Base-by-base conservation (phyloP, 2,888 invertebrate species). In the Biston stratarius region DNA sequence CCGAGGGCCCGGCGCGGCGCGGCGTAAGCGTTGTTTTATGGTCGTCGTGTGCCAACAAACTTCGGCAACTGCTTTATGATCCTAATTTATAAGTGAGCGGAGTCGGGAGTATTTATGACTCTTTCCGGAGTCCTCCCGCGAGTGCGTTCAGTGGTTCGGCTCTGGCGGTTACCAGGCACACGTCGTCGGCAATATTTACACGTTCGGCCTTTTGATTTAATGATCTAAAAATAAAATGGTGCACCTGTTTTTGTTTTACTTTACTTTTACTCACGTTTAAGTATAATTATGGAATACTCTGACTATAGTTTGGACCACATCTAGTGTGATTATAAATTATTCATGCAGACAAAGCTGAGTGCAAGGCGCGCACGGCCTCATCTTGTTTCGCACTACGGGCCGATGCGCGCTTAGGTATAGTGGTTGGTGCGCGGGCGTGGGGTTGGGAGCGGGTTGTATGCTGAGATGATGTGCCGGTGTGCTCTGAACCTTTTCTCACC, bases 21-120 rank as follows among this genome's bases (percentile, higher is more conserved):
- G 67, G 44, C 78, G 86, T 88, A 88, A 90, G 90, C 88, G 86
- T 84, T 91, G 88, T 91, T 94, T 94, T 94, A 94, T 89, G 92
- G 85, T 85, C 91, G 90, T 86, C 89, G 89, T 86, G 92, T 87
- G 88, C 90, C 87, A 90, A 88, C 92, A 91, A 94, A 94, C 87
- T 94, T 93, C 86, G 90, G 86, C 90, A 92, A 92, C 90, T 91
- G 92, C 89, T 94, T 94, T 94, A 94, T 94, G 93, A 91, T 91
- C 90, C 93, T 93, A 94, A 94, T 94, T 94, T 94, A 93, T 94
- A 94, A 94, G 93, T 92, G 90, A 92, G 90, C 90, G 89, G 87
- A 86, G 90, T 83, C 88, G 89, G 82, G 85, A 85, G 89, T 89
- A 89, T 89, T 90, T 90, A 90, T 86, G 89, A 88, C 90, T 91